These are phyloP conservation scores for Drosophila sulfurigaster DNA, from an alignment of 1,140 invertebrate genomes.

Conservation along the genomic window DNA sequence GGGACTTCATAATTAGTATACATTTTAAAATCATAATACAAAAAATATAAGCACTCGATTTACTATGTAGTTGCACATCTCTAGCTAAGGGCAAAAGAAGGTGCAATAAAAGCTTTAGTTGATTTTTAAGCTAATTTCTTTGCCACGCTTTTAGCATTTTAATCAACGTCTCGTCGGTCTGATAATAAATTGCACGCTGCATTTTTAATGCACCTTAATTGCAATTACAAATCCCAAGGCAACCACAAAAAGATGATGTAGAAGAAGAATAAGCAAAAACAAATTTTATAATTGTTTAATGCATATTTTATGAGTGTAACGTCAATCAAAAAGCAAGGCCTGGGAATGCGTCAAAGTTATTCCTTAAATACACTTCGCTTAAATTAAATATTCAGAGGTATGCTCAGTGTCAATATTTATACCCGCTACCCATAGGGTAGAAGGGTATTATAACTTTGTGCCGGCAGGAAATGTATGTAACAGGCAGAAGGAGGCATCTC, in stretches of 20 bases:
- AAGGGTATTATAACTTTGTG: too few species aligned
- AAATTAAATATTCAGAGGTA: background rate
- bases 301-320: conserved; percentile 38
- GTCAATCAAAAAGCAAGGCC: background rate
- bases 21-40: too few species aligned
- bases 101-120: background rate
- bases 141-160: conserved; percentile 35
- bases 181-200: conserved; percentile 47
- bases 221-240: conserved; percentile 28
- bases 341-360: background rate
- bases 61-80: background rate
- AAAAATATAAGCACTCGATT: too few species aligned
- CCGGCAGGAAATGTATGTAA: too few species aligned
- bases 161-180: conserved; percentile 26
- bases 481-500: too few species aligned
- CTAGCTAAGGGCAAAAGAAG: background rate
- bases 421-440: too few species aligned
- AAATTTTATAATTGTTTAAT: conserved; percentile 37
- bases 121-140: conserved; percentile 45
- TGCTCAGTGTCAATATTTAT: too few species aligned
- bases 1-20: too few species aligned
- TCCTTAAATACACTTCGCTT: background rate
- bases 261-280: conserved; percentile 10
- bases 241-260: background rate
- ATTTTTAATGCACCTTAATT: conserved; percentile 47